Percentiles rank a stretch among this genome's conserved stretches.
These are phyloP conservation scores for Panopea generosa DNA, from an alignment of 2,888 invertebrate genomes.

Conservation along the genomic window DNA sequence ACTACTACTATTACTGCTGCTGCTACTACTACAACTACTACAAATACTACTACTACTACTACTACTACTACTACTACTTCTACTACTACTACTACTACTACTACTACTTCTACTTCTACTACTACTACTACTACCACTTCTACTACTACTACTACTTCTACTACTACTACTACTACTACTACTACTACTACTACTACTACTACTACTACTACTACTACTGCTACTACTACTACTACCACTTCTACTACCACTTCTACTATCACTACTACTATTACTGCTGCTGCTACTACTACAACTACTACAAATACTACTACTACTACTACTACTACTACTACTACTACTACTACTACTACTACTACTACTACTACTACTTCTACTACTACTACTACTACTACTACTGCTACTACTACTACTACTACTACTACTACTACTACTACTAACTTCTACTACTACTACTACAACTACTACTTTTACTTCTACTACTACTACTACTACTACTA, in stretches of 20 bases:
- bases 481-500: constrained; percentile 3
- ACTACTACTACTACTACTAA: too few relatives aligned
- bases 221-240: too few relatives aligned
- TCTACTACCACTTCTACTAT: too few relatives aligned
- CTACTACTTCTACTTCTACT: constrained; percentile 1
- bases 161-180: constrained; percentile 3
- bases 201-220: constrained; percentile 2
- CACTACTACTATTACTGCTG: too few relatives aligned
- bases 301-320: too few relatives aligned
- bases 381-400: constrained; percentile 2
- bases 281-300: too few relatives aligned
- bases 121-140: constrained; percentile 1
- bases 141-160: constrained; percentile 1
- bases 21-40: too few relatives aligned
- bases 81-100: constrained; percentile 3
- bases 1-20: too few relatives aligned
- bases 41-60: too few relatives aligned
- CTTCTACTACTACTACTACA: too few relatives aligned
- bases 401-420: constrained; percentile 3
- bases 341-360: constrained; percentile 3
- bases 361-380: constrained; percentile 1
- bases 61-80: constrained; percentile 1
- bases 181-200: constrained; percentile 3
- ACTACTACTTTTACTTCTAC: too few relatives aligned
- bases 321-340: constrained; percentile 3